Percentiles rank a stretch among this genome's conserved stretches.
Evolutionary conservation across 1,140 invertebrate species (phyloP).

Genomic region (Seison nebaliae): DNA sequence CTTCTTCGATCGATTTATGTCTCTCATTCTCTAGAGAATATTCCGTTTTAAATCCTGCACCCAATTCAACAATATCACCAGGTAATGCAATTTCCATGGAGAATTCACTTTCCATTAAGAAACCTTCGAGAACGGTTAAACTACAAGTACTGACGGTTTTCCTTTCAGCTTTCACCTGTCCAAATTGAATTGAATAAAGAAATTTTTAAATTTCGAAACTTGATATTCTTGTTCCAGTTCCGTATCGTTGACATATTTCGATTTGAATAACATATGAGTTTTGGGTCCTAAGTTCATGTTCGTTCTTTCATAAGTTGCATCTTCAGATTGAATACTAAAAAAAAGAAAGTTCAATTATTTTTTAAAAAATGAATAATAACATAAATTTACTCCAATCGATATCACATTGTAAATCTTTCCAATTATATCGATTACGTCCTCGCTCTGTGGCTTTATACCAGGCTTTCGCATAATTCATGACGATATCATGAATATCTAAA

Average conservation of each 20-base stretch:
- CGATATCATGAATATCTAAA: constrained; percentile 5
- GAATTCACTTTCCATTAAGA: constrained; percentile 1
- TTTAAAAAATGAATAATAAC: neutral
- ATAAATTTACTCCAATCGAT: constrained; percentile 10
- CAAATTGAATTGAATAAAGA: too few relatives aligned
- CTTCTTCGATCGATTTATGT: constrained; percentile 25
- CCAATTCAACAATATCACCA: constrained; percentile 22
- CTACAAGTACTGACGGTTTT: constrained; percentile 27
- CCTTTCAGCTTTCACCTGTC: constrained; percentile 30
- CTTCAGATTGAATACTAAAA: constrained; percentile 1
- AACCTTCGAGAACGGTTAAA: constrained; percentile 21
- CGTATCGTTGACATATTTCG: constrained; percentile 30
- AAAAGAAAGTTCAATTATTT: neutral
- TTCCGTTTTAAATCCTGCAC: constrained; percentile 32
- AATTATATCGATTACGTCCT: constrained; percentile 6
- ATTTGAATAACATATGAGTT: constrained; percentile 26
- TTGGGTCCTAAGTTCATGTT: constrained; percentile 1
- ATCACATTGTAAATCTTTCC: constrained; percentile 2
- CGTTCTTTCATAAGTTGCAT: constrained; percentile 1
- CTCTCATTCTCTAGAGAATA: constrained; percentile 25
- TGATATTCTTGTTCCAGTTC: constrained; percentile 29
- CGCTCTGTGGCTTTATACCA: constrained; percentile 10
- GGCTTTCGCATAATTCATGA: constrained; percentile 1
- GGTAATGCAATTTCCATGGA: constrained; percentile 9
- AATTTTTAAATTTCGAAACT: too few relatives aligned